phyloP scores from a whole-genome alignment of 2,888 invertebrate species.

The Ennomos fuscantarius region DNA sequence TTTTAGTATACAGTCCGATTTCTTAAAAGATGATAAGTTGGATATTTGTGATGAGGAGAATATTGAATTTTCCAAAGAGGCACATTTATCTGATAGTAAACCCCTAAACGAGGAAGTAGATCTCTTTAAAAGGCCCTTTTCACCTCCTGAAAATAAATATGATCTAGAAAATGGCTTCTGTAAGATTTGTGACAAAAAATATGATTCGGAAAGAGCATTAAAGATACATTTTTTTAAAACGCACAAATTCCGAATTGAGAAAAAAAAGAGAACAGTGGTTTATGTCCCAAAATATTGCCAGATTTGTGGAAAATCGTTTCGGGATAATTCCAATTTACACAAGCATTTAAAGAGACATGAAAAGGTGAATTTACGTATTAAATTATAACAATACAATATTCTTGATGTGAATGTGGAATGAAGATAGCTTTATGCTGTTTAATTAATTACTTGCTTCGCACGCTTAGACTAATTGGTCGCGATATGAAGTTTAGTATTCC shows the following conservation, averaged over 20 bases:
- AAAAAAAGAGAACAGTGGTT: conserved; percentile 38
- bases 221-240: conserved; percentile 54
- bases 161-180: conserved; percentile 58
- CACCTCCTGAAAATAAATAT: conserved; percentile 44
- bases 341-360: conserved; percentile 56
- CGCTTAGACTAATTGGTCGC: no score
- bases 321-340: conserved; percentile 40
- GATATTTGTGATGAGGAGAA: conserved; percentile 5
- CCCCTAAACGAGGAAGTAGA: conserved; percentile 8
- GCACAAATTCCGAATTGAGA: conserved; percentile 53
- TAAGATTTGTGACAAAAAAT: conserved; percentile 60
- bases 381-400: no score
- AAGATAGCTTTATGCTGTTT: no score
- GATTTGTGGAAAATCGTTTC: conserved; percentile 51
- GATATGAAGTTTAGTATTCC: no score
- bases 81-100: no score
- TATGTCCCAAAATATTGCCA: conserved; percentile 56
- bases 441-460: no score
- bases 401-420: no score
- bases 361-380: conserved; percentile 40
- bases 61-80: background rate
- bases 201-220: conserved; percentile 44
- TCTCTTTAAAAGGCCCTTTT: conserved; percentile 30
- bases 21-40: conserved; percentile 3
- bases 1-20: conserved; percentile 21